Base-by-base conservation (phyloP, 1,140 invertebrate genomes). In the Ceratosolen fusciceps region DNA sequence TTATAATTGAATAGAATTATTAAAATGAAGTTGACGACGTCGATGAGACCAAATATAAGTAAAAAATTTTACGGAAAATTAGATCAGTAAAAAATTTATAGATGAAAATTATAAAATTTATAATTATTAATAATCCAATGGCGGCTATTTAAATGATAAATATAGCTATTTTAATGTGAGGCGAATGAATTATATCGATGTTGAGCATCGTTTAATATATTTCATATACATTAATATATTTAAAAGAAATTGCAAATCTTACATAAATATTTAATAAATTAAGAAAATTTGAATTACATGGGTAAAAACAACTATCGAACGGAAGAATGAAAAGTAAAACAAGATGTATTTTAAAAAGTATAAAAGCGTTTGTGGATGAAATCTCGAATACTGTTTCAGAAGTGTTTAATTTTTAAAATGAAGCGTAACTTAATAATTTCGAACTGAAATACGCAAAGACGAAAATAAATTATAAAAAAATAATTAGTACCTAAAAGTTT, bases 171-270 rank as follows among this genome's bases (percentile, higher is more conserved):
- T 74, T 10, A 37, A 31, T 60, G 5, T 37, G 65, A 58, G 9
- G 29, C 37, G 60, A 49, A 19, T 2, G 65, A 72, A 71, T 49
- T 37, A 73, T 74, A 79, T 79, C 71, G 72, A 79, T 74, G 77
- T 79, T 79, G 71, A 79, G 47, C 77, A 52, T 74, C 71, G 77
- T 79, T 74, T 74, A 65, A 65, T 54, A 79, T 58, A 73, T 79
- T 73, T 79, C 56, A 47, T 77, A 74, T 72, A 62, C 52, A 21
- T 60, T 60, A 34, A 62, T 37, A 43, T 43, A 43, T 43, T 43
- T 43, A 43, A 52, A 52, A 34, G 43, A 79, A 65, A 73, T 79
- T 47, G 58, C 12, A 73, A 73, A 73, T 8, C 54, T 79, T 73
- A 62, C 58, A 77, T n/a, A 49, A 62, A 62, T 62, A 58, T 70